Evolutionary conservation across 30 jellyfish, hydroid and myxozoan species (phyloP).

Genomic region (Catostylus mosaicus): DNA sequence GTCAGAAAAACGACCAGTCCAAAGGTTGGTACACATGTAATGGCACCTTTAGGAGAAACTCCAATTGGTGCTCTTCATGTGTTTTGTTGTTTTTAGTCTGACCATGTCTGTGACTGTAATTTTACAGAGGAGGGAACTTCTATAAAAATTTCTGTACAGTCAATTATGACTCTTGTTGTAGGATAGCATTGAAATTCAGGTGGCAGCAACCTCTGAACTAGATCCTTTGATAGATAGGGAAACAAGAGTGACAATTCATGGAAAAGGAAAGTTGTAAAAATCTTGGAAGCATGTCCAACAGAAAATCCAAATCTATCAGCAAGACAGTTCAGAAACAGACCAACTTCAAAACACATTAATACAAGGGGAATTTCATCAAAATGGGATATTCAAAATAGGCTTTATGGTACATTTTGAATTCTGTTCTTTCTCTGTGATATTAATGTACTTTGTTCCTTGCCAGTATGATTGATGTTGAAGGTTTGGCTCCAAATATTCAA

Average conservation of each 20-base stretch:
- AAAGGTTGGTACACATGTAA: constrained; percentile 29
- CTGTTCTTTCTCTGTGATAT: constrained; percentile 1
- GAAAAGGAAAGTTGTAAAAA: constrained; percentile 52
- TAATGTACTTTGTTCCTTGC: constrained; percentile 40
- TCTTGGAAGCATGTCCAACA: constrained; percentile 46
- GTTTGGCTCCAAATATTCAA: constrained; percentile 15
- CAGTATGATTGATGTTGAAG: constrained; percentile 16
- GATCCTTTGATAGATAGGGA: constrained; percentile 18
- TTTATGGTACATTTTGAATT: neutral
- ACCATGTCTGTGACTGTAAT: constrained; percentile 42
- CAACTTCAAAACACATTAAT: constrained; percentile 30
- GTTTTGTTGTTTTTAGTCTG: no score
- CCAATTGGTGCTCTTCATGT: constrained; percentile 39
- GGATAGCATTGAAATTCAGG: constrained; percentile 1
- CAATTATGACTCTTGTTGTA: constrained; percentile 39
- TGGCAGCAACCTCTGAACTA: neutral
- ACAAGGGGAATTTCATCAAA: constrained; percentile 33
- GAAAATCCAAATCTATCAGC: constrained; percentile 43
- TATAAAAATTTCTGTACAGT: constrained; percentile 17
- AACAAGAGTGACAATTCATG: neutral
- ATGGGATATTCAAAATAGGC: constrained; percentile 32
- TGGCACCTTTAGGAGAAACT: constrained; percentile 21
- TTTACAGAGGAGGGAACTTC: constrained; percentile 44
- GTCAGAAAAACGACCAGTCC: constrained; percentile 45
- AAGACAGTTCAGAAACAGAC: constrained; percentile 37